A percentile compares a stretch with the other conserved stretches of the same genome.
Evolutionary conservation across 2,113 vertebrate genomes (phyloP).

Genomic region (Falcunculus frontatus): DNA sequence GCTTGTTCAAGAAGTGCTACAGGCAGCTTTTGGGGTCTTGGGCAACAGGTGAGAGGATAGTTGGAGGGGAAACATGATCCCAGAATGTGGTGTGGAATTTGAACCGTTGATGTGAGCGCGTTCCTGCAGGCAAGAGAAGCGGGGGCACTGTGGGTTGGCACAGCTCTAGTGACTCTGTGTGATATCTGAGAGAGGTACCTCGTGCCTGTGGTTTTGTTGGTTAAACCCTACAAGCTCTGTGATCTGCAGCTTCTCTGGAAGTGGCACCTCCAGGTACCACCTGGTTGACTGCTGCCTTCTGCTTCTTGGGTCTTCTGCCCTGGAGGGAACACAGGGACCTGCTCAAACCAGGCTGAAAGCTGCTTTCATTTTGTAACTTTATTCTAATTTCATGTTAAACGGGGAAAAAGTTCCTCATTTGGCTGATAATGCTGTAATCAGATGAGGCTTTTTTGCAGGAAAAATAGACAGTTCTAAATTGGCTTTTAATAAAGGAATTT

Average conservation of each 20-base stretch:
- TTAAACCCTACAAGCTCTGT: neutral
- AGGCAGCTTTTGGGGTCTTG: neutral
- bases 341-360: neutral
- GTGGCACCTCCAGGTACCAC: neutral
- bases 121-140: neutral
- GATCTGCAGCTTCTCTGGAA: neutral
- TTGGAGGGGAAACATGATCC: accelerated
- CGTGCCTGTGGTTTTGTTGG: neutral
- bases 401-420: neutral
- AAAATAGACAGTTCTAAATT: neutral
- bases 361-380: neutral
- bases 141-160: neutral
- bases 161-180: neutral
- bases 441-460: neutral
- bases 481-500: neutral
- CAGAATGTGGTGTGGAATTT: neutral
- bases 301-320: neutral
- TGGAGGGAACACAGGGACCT: neutral
- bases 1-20: neutral
- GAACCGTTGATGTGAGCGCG: accelerated
- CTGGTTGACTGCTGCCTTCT: neutral
- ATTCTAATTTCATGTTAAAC: neutral
- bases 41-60: neutral
- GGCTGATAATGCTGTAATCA: neutral
- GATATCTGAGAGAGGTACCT: neutral